Percentiles rank a stretch among this genome's conserved stretches.
Evolutionary conservation across 2,113 vertebrate genomes (phyloP).

Genomic region (Carassius auratus): DNA sequence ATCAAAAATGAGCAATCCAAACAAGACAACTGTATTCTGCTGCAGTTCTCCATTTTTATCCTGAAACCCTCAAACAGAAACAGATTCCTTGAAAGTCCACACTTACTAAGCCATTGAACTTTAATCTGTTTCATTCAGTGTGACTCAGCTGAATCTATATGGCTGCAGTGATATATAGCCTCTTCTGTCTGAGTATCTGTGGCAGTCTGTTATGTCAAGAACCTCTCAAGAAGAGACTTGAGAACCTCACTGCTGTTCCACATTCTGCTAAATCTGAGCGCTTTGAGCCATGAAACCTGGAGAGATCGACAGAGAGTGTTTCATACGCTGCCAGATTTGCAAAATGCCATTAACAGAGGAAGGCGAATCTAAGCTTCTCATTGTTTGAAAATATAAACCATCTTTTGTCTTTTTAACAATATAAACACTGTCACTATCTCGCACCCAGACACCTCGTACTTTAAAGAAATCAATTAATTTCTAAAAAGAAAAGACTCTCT

Average conservation of each 20-base stretch:
- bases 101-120: not conserved
- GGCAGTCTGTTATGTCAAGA: constrained; percentile 29
- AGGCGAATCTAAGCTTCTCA: constrained; percentile 27
- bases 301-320: constrained; percentile 19
- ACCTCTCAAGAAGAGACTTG: constrained; percentile 25
- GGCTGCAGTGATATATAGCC: constrained; percentile 49
- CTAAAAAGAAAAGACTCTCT: constrained; percentile 16
- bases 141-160: constrained; percentile 19
- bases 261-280: constrained; percentile 29
- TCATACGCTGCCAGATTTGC: constrained; percentile 37
- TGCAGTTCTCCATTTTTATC: not conserved
- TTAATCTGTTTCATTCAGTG: not conserved
- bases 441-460: not conserved
- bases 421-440: not conserved
- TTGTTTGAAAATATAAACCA: constrained; percentile 5
- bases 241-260: constrained; percentile 16
- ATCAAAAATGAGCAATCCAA: not conserved
- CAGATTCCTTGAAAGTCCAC: not conserved
- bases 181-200: constrained; percentile 19
- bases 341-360: constrained; percentile 25
- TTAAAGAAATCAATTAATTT: constrained; percentile 26
- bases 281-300: constrained; percentile 18
- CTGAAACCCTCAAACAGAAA: not conserved
- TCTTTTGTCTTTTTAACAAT: constrained; percentile 27
- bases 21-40: not conserved